These are phyloP conservation scores for Eupeodes luniger DNA, from an alignment of 2,888 invertebrate species.

Conservation along the genomic window DNA sequence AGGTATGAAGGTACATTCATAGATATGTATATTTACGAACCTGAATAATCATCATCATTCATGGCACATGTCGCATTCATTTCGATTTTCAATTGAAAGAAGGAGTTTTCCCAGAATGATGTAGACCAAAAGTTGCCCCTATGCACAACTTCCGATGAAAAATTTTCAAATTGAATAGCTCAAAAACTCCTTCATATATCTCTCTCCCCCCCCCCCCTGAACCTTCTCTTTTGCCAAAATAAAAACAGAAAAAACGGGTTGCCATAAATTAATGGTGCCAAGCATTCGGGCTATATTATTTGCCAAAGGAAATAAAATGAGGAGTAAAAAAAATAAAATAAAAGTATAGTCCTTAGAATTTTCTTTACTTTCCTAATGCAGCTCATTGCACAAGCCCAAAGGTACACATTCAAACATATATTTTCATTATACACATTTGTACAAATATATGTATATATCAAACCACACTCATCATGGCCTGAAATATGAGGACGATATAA, in stretches of 20 bases:
- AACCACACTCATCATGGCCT: slow-evolving; percentile 44
- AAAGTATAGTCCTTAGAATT: slow-evolving; percentile 60
- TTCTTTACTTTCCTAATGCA: slow-evolving; percentile 70
- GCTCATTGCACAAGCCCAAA: slow-evolving; percentile 68
- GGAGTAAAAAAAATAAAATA: neutral
- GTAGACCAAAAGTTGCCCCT: slow-evolving; percentile 1
- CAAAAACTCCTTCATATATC: neutral
- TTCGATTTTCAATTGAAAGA: slow-evolving; percentile 66
- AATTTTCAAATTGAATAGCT: slow-evolving; percentile 67
- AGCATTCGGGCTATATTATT: slow-evolving; percentile 66
- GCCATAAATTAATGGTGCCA: slow-evolving; percentile 68
- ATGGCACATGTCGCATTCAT: slow-evolving; percentile 69
- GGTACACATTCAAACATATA: neutral
- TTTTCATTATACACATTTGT: neutral
- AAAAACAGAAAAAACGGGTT: slow-evolving; percentile 15
- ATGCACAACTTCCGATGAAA: slow-evolving; percentile 62
- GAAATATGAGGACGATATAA: slow-evolving; percentile 36
- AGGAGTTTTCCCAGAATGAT: slow-evolving; percentile 1
- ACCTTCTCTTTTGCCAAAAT: neutral
- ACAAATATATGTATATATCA: slow-evolving; percentile 1
- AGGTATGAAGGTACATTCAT: neutral
- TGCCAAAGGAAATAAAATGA: slow-evolving; percentile 43
- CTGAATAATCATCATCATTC: slow-evolving; percentile 42
- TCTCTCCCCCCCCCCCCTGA: neutral
- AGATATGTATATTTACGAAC: neutral